Evolutionary conservation across 1,140 invertebrate genomes (phyloP), one percentile per base, ranked within the genome.

Genomic region (Cyclina sinensis): DNA sequence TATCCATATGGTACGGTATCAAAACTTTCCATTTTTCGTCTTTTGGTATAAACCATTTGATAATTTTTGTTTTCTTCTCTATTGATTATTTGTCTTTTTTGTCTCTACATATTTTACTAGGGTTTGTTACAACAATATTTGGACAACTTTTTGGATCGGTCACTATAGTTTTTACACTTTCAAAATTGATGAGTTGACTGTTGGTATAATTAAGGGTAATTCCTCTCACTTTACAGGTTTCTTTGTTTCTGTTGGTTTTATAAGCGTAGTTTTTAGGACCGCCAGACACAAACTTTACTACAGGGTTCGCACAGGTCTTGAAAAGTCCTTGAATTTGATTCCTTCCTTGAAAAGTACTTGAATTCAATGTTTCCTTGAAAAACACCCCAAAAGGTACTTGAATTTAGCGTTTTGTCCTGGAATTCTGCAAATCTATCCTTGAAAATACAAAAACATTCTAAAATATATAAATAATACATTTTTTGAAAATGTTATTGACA

Each of bases 141-240:
- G 46, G 21, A 32, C 9, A 5, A 30, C 24, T 30, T 5, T 51
- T 54, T 2, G 46, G 4, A 54, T 79, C 16, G 9, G 48, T 79
- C n/a, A 79, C 76, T 32, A 79, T 79, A n/a, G 14, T n/a, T 79
- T 79, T 79, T 14, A 79, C 51, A n/a, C 70, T 74, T 39, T 74
- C 70, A 43, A 74, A 74, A 37, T 74, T 74, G 43, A 74, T 37
- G 1, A 51, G 76, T 32, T 57, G n/a, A 30, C 43, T 51, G 48
- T 79, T 54, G 12, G 43, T 79, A 32, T 54, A 79, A 57, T 54
- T 51, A 14, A 79, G 27, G 3, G 43, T 79, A 30, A 79, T 54
- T 16, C 78, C 51, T 37, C 27, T 80, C 9, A 80, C 51, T 59
- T 80, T 80, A 35, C 48, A 57, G 0, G 51, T 32, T 62, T 59